Percentiles rank a stretch among this genome's conserved stretches.
phyloP scores from a whole-genome alignment of 2,888 invertebrate species.

The Eulithis prunata region DNA sequence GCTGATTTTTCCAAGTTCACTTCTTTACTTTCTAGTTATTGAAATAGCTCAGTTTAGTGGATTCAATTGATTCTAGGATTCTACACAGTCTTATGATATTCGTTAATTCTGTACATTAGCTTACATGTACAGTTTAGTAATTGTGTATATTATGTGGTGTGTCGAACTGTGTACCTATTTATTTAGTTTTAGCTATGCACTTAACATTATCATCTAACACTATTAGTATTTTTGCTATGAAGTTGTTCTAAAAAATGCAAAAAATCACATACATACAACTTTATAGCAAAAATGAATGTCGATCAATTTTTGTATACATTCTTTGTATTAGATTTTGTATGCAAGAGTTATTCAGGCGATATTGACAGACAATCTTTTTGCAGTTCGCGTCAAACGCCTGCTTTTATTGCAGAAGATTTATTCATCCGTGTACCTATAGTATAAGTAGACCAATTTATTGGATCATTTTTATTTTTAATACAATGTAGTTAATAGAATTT shows the following conservation, averaged over 20 bases:
- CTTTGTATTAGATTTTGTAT: slow-evolving; percentile 22
- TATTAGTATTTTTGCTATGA: slow-evolving; percentile 1
- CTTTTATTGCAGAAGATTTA: slow-evolving; percentile 4
- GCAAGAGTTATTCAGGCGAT: slow-evolving; percentile 7
- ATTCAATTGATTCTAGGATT: slow-evolving; percentile 29
- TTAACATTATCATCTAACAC: slow-evolving; percentile 50
- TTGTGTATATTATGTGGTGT: slow-evolving; percentile 66
- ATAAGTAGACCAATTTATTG: slow-evolving; percentile 31
- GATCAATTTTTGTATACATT: slow-evolving; percentile 22
- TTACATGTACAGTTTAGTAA: slow-evolving; percentile 67
- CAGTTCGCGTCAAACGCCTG: slow-evolving; percentile 23
- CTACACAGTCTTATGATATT: slow-evolving; percentile 48
- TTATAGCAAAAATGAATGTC: neutral
- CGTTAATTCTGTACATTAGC: slow-evolving; percentile 60
- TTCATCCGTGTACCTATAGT: slow-evolving; percentile 19
- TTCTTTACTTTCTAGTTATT: neutral
- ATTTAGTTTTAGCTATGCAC: slow-evolving; percentile 68
- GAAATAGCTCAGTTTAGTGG: slow-evolving; percentile 13
- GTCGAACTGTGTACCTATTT: slow-evolving; percentile 62
- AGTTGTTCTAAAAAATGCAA: slow-evolving; percentile 4
- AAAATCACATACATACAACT: neutral
- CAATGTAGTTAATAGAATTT: slow-evolving; percentile 42
- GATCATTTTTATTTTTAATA: slow-evolving; percentile 25
- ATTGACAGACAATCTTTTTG: slow-evolving; percentile 6
- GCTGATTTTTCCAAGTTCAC: neutral